phyloP scores from a whole-genome alignment of 2,888 invertebrate genomes.

The Napeogenes sylphis region DNA sequence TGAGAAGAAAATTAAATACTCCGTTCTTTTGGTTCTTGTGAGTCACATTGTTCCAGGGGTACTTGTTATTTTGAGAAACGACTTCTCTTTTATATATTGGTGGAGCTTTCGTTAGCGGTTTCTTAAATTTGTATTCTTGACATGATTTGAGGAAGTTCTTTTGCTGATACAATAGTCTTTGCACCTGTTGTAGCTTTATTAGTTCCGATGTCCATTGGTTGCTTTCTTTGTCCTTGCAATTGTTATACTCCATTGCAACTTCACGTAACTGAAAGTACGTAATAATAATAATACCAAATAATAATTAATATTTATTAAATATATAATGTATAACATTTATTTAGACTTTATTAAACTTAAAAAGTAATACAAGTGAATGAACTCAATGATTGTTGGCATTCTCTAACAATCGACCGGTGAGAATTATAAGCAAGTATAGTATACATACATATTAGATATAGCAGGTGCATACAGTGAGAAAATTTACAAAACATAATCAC shows the following conservation, averaged over 20 bases:
- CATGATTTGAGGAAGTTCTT: slow-evolving; percentile 60
- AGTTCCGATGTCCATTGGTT: slow-evolving; percentile 68
- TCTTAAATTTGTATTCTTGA: slow-evolving; percentile 55
- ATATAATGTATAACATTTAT: too few relatives aligned
- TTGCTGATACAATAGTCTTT: slow-evolving; percentile 63
- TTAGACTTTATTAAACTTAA: too few relatives aligned
- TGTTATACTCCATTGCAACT: slow-evolving; percentile 84
- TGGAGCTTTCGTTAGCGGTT: slow-evolving; percentile 42
- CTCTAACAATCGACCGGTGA: too few relatives aligned
- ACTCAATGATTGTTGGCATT: too few relatives aligned
- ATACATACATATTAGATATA: too few relatives aligned
- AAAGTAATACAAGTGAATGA: too few relatives aligned
- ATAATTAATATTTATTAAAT: background rate
- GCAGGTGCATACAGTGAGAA: too few relatives aligned
- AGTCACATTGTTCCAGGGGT: slow-evolving; percentile 64
- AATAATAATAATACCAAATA: slow-evolving; percentile 10
- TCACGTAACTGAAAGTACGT: slow-evolving; percentile 79
- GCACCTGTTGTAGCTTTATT: slow-evolving; percentile 61
- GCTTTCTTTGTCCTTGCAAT: slow-evolving; percentile 77
- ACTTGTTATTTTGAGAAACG: slow-evolving; percentile 61
- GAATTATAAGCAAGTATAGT: too few relatives aligned
- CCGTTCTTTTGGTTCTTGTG: slow-evolving; percentile 52
- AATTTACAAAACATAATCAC: too few relatives aligned
- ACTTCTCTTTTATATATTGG: slow-evolving; percentile 48
- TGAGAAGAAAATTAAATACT: slow-evolving; percentile 55